phyloP scores from a whole-genome alignment of 1,140 invertebrate species.

The Temnothorax longispinosus region DNA sequence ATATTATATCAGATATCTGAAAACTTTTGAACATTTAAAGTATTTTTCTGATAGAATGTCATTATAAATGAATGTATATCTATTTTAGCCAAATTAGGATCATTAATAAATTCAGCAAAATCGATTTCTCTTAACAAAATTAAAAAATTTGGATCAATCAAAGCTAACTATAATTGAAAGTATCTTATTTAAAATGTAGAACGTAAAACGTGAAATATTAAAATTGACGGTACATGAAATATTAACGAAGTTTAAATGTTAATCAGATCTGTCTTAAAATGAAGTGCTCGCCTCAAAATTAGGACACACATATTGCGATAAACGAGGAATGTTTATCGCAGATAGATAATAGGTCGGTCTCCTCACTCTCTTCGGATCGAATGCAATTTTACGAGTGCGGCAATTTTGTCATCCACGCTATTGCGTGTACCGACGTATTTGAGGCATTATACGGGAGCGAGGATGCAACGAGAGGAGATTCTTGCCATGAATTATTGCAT shows the following conservation, averaged over 20 bases:
- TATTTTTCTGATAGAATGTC: not conserved
- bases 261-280: not conserved
- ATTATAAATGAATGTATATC: not conserved
- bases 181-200: not conserved
- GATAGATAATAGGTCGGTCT: not conserved
- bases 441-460: conserved; percentile 30
- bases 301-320: not conserved
- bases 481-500: conserved; percentile 67
- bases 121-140: not conserved
- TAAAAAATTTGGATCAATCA: not conserved
- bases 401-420: conserved; percentile 5
- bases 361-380: not conserved
- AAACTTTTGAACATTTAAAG: not conserved
- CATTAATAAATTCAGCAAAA: not conserved
- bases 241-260: not conserved
- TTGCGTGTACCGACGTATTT: conserved; percentile 14
- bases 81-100: not conserved
- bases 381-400: conserved; percentile 18
- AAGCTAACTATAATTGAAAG: not conserved
- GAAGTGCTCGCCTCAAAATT: not conserved
- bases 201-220: not conserved
- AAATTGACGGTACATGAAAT: not conserved
- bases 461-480: conserved; percentile 38
- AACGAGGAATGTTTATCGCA: not conserved
- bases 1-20: not conserved